These are phyloP conservation scores for Gadus macrocephalus DNA, from an alignment of 2,113 vertebrate genomes.

Conservation along the genomic window DNA sequence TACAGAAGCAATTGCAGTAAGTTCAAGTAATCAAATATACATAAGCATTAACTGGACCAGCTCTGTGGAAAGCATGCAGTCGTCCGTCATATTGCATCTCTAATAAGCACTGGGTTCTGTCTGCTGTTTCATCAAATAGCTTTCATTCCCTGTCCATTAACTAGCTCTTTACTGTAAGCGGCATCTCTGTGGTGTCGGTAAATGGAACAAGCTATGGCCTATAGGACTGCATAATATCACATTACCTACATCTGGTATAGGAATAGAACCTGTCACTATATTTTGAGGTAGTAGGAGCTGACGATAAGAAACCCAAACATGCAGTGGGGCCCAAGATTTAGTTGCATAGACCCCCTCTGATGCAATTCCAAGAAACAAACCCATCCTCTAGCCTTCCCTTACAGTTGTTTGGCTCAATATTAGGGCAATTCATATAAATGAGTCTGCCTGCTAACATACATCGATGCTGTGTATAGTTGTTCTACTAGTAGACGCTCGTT, in stretches of 20 bases:
- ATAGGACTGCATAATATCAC: constrained; percentile 10
- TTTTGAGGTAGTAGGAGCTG: constrained; percentile 32
- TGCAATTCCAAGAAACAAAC: constrained; percentile 67
- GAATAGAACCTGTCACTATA: constrained; percentile 27
- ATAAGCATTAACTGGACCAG: not conserved
- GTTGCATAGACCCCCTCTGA: constrained; percentile 58
- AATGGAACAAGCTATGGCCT: not conserved
- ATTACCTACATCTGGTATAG: constrained; percentile 12
- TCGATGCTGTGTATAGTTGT: constrained; percentile 39
- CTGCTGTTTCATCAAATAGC: constrained; percentile 3
- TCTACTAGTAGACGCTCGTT: too few species aligned
- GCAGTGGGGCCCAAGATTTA: constrained; percentile 38
- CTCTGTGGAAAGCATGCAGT: not conserved
- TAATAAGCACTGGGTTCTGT: constrained; percentile 10
- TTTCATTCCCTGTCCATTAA: constrained; percentile 1
- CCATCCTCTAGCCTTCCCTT: constrained; percentile 49
- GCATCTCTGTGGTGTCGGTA: not conserved
- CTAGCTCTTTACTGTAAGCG: not conserved
- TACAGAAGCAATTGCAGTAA: constrained; percentile 34
- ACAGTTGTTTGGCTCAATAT: constrained; percentile 39
- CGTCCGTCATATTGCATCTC: not conserved
- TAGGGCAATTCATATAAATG: constrained; percentile 35
- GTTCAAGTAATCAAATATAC: constrained; percentile 32
- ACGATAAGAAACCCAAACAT: constrained; percentile 45
- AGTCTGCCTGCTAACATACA: constrained; percentile 49